Evolutionary conservation across 2,113 vertebrate genomes (phyloP).

Genomic region (Osmerus mordax): DNA sequence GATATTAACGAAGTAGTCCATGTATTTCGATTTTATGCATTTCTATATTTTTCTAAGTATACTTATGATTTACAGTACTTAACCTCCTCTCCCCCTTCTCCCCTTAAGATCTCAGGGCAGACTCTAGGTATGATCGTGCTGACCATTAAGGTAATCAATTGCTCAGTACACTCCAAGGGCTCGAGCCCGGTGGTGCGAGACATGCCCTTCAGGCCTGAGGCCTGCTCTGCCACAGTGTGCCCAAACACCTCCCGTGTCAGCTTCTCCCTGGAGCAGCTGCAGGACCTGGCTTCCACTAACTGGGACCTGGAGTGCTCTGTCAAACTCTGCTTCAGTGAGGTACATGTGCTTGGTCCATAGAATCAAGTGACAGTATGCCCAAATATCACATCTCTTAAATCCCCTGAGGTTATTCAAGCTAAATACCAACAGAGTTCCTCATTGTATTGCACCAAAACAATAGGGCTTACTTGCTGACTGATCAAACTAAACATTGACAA

Average conservation of each 20-base stretch:
- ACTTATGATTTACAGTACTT: neutral
- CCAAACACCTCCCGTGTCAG: slow-evolving; percentile 61
- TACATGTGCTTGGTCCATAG: slow-evolving; percentile 6
- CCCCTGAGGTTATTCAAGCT: no score
- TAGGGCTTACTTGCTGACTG: neutral
- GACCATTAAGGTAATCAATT: slow-evolving; percentile 55
- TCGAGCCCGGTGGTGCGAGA: slow-evolving; percentile 25
- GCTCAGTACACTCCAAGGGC: slow-evolving; percentile 47
- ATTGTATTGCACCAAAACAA: neutral
- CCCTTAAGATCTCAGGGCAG: slow-evolving; percentile 51
- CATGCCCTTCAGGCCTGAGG: slow-evolving; percentile 54
- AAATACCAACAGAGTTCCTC: no score
- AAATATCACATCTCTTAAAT: no score
- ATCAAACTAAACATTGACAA: neutral
- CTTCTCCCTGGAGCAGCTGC: slow-evolving; percentile 65
- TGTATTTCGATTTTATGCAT: no score
- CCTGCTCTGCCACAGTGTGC: slow-evolving; percentile 49
- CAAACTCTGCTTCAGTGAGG: slow-evolving; percentile 49
- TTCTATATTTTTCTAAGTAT: neutral
- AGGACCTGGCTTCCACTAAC: slow-evolving; percentile 55
- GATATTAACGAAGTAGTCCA: no score
- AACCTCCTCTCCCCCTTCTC: neutral
- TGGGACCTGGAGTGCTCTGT: slow-evolving; percentile 70
- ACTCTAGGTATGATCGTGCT: slow-evolving; percentile 29
- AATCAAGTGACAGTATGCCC: neutral